Conservation (phyloP, 1,140 invertebrate species). For the Penaeus chinensis region DNA sequence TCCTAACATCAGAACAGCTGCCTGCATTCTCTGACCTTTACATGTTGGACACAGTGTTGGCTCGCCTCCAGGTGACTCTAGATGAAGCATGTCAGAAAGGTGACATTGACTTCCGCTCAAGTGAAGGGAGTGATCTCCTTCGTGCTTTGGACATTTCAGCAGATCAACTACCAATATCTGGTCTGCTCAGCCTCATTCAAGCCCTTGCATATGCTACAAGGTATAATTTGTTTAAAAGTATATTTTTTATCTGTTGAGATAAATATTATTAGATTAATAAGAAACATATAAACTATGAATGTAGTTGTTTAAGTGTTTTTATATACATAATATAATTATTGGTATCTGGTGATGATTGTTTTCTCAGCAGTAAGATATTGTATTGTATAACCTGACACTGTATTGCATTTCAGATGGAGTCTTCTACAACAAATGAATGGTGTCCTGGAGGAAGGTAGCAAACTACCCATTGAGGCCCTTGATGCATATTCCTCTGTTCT, state of each 20-base stretch:
- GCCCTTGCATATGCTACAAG: slow-evolving; percentile 53
- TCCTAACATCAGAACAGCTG: slow-evolving; percentile 66
- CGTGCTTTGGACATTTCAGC: slow-evolving; percentile 55
- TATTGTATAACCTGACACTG: background rate
- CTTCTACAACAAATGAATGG: slow-evolving; percentile 72
- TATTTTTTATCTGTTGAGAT: background rate
- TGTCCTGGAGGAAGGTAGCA: slow-evolving; percentile 69
- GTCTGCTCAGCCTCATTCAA: slow-evolving; percentile 58
- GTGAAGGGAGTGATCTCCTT: slow-evolving; percentile 57
- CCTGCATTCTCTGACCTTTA: slow-evolving; percentile 77
- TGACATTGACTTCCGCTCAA: slow-evolving; percentile 57
- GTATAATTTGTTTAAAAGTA: slow-evolving; percentile 1
- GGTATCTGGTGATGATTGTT: background rate
- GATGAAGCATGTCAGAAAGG: slow-evolving; percentile 68
- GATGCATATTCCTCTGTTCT: slow-evolving; percentile 62
- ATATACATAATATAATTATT: background rate
- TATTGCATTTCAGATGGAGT: slow-evolving; percentile 68
- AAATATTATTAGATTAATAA: background rate
- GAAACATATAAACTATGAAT: background rate
- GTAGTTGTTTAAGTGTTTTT: too few relatives aligned
- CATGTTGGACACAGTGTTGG: slow-evolving; percentile 77
- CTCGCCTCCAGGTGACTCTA: slow-evolving; percentile 78
- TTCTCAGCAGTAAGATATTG: background rate
- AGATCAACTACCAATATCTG: slow-evolving; percentile 60
- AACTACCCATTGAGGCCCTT: slow-evolving; percentile 45